These are phyloP conservation scores for Strigamia maritima DNA, from an alignment of 2,888 invertebrate genomes.

Conservation along the genomic window DNA sequence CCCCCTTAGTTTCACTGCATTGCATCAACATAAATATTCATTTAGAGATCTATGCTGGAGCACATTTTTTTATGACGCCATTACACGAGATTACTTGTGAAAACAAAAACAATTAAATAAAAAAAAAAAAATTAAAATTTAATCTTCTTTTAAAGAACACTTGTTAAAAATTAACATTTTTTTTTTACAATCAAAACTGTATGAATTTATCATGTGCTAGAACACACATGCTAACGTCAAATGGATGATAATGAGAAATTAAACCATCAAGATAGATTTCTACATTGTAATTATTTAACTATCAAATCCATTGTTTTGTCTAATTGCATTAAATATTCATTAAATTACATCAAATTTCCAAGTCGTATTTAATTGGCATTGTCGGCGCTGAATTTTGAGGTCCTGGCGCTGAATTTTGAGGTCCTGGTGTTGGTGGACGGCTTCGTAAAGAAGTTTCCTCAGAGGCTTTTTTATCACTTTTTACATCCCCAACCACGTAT, in stretches of 20 bases:
- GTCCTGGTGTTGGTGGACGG: background rate
- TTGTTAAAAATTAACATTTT: too few relatives aligned
- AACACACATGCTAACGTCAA: background rate
- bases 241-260: background rate
- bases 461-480: background rate
- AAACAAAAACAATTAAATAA: too few relatives aligned
- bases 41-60: too few relatives aligned
- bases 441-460: background rate
- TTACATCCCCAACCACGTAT: background rate
- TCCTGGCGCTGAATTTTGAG: too few relatives aligned
- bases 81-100: too few relatives aligned
- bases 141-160: too few relatives aligned
- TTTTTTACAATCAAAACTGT: too few relatives aligned
- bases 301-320: background rate
- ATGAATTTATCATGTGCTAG: conserved; percentile 13
- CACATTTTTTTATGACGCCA: too few relatives aligned
- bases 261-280: background rate
- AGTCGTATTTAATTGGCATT: background rate
- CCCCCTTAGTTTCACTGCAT: too few relatives aligned
- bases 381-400: background rate
- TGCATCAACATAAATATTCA: too few relatives aligned
- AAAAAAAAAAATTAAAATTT: too few relatives aligned
- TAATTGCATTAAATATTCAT: background rate
- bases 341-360: background rate
- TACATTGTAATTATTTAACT: conserved; percentile 48